Base-by-base conservation (phyloP, 2,888 invertebrate species). In the Kuschelorhynchus macadamiae region DNA sequence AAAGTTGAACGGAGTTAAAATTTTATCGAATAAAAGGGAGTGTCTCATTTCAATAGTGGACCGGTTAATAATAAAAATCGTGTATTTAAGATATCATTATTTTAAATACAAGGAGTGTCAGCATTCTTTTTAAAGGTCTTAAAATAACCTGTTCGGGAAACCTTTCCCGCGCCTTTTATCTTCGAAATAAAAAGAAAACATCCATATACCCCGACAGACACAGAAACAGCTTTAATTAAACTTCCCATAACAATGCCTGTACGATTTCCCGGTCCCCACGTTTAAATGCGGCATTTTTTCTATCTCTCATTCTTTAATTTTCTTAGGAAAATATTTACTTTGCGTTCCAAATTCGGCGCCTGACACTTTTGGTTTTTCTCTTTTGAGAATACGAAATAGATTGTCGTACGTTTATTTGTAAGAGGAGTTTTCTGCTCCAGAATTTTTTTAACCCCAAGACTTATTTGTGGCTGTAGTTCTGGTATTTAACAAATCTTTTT, bases 261-360 rank as follows among this genome's bases (percentile, higher is more conserved):
- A 55, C 63, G 55, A 55, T 63, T 63, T 63, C 47, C 30, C 53
- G 17, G 44, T 33, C 36, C 36, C 39, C 47, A 36, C 47, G 36
- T 47, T 36, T 46, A 63, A 55, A 63, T 55, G 53, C 47, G 44
- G 12, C 63, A 36, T 53, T 53, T 46, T 63, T 53, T 53, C 52
- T 53, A 53, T 21, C 30, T 21, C 21, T 39, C 25, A 25, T 63
- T 53, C 55, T 63, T 65, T 65, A 59, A 65, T 65, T 65, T 57
- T 42, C 65, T 59, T 57, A 57, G 50, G 18, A 56, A 39, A 65
- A 65, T 65, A 65, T 65, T 65, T 65, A 65, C 65, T 65, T 56
- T 57, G 25, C 16, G 62, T 62, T 62, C 53, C 46, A 53, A 53
- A 32, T 62, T 62, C 62, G 46, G 21, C 53, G 47, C 46, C 20